Evolutionary conservation across 2,113 vertebrate genomes (phyloP).

Genomic region (Corvus cornix): DNA sequence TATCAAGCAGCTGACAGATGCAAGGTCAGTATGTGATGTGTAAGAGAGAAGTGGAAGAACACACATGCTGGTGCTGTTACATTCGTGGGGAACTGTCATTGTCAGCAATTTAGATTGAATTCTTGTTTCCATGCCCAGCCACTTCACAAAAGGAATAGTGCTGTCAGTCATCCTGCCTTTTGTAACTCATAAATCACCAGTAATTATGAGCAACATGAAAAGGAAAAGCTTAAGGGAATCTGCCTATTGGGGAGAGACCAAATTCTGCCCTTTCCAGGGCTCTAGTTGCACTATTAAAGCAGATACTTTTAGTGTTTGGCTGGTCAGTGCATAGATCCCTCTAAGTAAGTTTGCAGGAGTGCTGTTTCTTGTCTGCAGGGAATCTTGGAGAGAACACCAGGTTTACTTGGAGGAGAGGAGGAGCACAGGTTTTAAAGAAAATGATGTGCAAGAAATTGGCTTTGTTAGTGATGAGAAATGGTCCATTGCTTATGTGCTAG

Average conservation of each 20-base stretch:
- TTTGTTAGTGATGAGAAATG: neutral
- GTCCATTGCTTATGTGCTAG: neutral
- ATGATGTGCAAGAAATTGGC: neutral
- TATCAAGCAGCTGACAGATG: conserved; percentile 30
- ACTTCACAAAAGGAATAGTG: neutral
- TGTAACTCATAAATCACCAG: neutral
- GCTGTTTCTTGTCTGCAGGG: neutral
- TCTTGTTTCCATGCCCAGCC: neutral
- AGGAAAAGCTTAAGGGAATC: neutral
- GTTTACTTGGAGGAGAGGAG: neutral
- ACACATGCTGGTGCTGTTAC: fast-evolving
- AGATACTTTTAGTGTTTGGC: neutral
- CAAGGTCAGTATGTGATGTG: conserved; percentile 16
- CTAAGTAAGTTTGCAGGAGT: neutral
- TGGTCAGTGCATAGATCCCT: neutral
- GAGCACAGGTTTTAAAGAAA: neutral
- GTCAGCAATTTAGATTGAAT: neutral
- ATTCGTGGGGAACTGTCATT: neutral
- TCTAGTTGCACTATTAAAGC: neutral
- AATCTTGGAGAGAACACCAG: neutral
- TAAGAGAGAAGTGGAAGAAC: neutral
- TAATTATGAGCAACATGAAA: neutral
- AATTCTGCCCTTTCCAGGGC: neutral
- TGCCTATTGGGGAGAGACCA: neutral
- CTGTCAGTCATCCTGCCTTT: neutral